Percentiles rank a stretch among this genome's conserved stretches.
These are phyloP conservation scores for Drosophila pseudotalamancana DNA, from an alignment of 2,888 invertebrate species.

Conservation along the genomic window DNA sequence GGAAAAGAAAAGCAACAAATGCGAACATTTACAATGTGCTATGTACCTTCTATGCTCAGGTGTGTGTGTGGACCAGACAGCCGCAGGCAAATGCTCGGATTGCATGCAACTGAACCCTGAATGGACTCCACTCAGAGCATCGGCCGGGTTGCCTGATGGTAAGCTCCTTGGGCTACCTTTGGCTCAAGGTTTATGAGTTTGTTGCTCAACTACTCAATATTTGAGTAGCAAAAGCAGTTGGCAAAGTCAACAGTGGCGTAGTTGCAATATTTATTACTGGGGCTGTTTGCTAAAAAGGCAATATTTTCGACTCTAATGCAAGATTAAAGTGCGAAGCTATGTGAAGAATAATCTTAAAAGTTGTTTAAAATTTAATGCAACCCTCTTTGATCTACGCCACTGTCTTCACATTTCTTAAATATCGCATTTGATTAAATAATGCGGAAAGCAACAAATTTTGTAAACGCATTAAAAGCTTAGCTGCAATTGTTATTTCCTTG, in stretches of 20 bases:
- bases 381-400: conserved; percentile 8
- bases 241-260: conserved; percentile 23
- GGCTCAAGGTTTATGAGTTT: conserved; percentile 50
- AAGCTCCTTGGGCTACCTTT: conserved; percentile 29
- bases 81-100: conserved; percentile 64
- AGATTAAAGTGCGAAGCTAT: too few species aligned
- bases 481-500: conserved; percentile 25
- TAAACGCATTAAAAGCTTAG: not conserved
- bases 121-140: conserved; percentile 31
- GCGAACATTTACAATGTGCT: conserved; percentile 23
- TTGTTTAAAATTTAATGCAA: too few species aligned
- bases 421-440: conserved; percentile 33
- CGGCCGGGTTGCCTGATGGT: conserved; percentile 3
- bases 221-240: conserved; percentile 36
- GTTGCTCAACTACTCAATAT: conserved; percentile 53
- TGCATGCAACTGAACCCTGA: conserved; percentile 68
- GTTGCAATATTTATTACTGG: not conserved
- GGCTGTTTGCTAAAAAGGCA: not conserved
- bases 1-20: conserved; percentile 41
- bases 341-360: too few species aligned
- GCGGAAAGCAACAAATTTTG: conserved; percentile 11
- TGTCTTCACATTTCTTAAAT: conserved; percentile 41
- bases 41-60: conserved; percentile 17
- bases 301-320: too few species aligned
- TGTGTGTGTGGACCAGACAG: conserved; percentile 44